Evolutionary conservation across 2,797 vertebrate genomes (phyloP).

Genomic region (Todus mexicanus): DNA sequence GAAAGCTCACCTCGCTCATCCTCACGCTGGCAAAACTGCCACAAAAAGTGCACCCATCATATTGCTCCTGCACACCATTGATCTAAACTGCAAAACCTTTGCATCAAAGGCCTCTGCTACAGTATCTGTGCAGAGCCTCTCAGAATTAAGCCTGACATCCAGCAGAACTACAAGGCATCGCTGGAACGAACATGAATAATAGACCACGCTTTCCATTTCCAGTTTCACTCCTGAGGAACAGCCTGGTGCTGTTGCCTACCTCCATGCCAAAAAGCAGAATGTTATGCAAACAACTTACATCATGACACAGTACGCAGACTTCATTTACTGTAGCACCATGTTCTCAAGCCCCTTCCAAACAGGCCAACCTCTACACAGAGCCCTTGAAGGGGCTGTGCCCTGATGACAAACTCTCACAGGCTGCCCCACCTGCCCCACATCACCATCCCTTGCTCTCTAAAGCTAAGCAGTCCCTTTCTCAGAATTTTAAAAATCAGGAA

Average conservation of each 20-base stretch:
- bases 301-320: not conserved
- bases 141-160: not conserved
- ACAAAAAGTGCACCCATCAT: accelerated
- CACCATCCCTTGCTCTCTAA: not conserved
- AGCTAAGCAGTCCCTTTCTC: not conserved
- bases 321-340: not conserved
- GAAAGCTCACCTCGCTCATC: not conserved
- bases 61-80: accelerated
- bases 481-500: not conserved
- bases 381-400: not conserved
- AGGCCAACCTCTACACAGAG: not conserved
- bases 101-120: not conserved
- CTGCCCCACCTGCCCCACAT: not conserved
- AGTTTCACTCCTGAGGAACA: not conserved
- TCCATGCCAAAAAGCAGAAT: not conserved
- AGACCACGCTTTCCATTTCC: not conserved
- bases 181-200: not conserved
- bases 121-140: not conserved
- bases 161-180: not conserved
- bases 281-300: not conserved
- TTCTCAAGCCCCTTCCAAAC: not conserved
- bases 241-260: not conserved
- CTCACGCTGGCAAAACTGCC: not conserved
- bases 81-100: not conserved
- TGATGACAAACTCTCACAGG: not conserved